phyloP scores from a whole-genome alignment of 2,797 vertebrate genomes.

The Malurus splendens region DNA sequence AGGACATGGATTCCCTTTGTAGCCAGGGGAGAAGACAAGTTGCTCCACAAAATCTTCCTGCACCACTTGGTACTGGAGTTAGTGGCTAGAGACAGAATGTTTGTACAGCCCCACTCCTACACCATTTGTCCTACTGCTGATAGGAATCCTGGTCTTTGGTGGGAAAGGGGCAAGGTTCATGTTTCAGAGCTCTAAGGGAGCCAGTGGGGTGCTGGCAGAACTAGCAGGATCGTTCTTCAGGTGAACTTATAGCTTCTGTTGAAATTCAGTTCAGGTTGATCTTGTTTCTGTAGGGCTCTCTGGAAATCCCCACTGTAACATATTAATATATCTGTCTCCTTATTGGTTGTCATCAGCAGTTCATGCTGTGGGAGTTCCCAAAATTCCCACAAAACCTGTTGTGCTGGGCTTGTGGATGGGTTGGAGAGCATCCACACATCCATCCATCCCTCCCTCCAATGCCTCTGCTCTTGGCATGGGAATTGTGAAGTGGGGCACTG shows the following conservation, averaged over 20 bases:
- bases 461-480: background rate
- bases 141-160: background rate
- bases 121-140: background rate
- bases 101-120: background rate
- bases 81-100: background rate
- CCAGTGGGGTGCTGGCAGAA: rapidly evolving
- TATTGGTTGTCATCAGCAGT: background rate
- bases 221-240: background rate
- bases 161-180: background rate
- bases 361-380: rapidly evolving
- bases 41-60: background rate
- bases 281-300: background rate
- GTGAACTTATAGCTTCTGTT: background rate
- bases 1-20: background rate
- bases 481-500: background rate
- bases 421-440: background rate
- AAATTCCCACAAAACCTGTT: background rate
- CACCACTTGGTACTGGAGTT: background rate
- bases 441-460: rapidly evolving
- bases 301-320: background rate
- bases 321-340: background rate
- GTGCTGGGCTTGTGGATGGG: background rate
- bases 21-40: background rate
- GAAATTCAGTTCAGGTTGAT: background rate
- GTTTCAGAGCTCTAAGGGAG: background rate